Percentiles rank a stretch among this genome's conserved stretches.
Evolutionary conservation across 2,113 vertebrate species (phyloP).

Genomic region (Ictalurus punctatus): DNA sequence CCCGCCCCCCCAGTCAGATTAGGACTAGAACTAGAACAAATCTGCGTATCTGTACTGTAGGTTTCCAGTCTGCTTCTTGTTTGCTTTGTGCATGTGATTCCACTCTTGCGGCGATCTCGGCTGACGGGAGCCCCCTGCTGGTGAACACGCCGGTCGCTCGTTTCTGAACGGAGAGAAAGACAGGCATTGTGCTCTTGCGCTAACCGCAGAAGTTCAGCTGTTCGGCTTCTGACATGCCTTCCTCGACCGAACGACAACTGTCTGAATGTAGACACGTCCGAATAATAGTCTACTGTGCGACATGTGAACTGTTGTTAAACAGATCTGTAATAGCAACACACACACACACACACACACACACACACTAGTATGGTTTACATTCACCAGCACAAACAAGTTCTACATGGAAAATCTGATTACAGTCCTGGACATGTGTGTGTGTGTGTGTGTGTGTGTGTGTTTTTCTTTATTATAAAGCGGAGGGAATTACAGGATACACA

Average conservation of each 20-base stretch:
- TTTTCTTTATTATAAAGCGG: constrained; percentile 38
- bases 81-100: background rate
- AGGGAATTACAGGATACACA: constrained; percentile 61
- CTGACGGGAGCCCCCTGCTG: constrained; percentile 62
- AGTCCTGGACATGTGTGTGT: constrained; percentile 14
- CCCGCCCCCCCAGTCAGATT: background rate
- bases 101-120: constrained; percentile 12
- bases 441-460: constrained; percentile 19
- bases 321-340: background rate
- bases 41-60: background rate
- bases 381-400: background rate
- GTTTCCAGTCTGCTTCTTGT: background rate
- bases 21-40: background rate
- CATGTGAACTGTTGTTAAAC: background rate
- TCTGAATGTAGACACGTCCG: background rate
- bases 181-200: background rate
- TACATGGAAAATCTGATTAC: constrained; percentile 24
- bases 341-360: background rate
- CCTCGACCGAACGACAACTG: constrained; percentile 6
- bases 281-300: constrained; percentile 7
- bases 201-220: constrained; percentile 27
- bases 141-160: constrained; percentile 44
- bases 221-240: background rate
- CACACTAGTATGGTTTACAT: background rate
- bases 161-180: constrained; percentile 1